Base-by-base conservation (phyloP, 2,888 invertebrate species). In the Clepsis dumicolana region DNA sequence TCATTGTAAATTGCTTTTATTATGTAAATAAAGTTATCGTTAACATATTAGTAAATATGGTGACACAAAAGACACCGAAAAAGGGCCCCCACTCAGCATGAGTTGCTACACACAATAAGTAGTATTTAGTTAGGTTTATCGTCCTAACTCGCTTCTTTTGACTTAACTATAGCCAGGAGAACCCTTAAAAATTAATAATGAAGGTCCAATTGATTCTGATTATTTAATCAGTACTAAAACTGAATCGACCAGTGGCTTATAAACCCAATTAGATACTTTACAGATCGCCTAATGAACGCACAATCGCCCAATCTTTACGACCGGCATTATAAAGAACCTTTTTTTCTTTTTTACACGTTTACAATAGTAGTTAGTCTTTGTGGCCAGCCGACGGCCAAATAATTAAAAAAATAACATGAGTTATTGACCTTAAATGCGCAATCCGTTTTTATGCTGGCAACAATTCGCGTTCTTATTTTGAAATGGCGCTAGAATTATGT, bases 271-370 rank as follows among this genome's bases (percentile, higher is more conserved):
- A 84, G 74, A 73, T 71, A 76, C 72, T 78, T 77, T 75, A 74
- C 78, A 80, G 74, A 76, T 76, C 75, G 69, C 70, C 84, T 88
- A 88, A 88, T 89, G 84, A 87, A 82, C 80, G 80, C 78, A 81
- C 84, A 84, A 84, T 82, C 79, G 76, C 67, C 70, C 74, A 72
- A 74, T 76, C 79, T 88, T 87, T 85, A 87, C 75, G 77, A 74
- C 72, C 73, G 71, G 69, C 63, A 70, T 61, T 74, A 74, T 85
- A 85, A 84, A 83, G 67, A 73, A 71, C 60, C 75, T 75, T 83
- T 86, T 84, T 82, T 80, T 77, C 80, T 81, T 81, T 82, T 79
- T 81, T 77, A 88, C 85, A 85, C 81, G 66, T 89, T 87, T 87
- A 88, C 80, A 83, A 86, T 82, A 70, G 79, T 77, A 74, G 76